Evolutionary conservation across 2,888 invertebrate genomes (phyloP).

Genomic region (Sminthurinus aureus): DNA sequence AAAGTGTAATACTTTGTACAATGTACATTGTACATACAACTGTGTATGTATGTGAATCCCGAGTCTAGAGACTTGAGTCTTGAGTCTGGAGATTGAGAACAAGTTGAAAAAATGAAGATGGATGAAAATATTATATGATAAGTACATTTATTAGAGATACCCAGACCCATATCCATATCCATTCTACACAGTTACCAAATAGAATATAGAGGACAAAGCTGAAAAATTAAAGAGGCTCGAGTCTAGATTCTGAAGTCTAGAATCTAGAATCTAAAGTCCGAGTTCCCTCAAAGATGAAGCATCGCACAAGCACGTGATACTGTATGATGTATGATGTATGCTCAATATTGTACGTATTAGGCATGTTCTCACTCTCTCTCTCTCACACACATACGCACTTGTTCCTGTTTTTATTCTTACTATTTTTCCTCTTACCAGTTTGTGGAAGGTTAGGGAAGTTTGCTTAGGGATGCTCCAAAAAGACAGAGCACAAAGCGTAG

Average conservation of each 20-base stretch:
- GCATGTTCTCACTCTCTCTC: no score
- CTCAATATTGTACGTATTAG: no score
- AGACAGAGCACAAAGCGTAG: no score
- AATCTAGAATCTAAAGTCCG: not conserved
- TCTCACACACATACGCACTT: not conserved
- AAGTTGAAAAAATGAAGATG: not conserved
- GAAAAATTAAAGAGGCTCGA: not conserved
- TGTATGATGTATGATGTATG: no score
- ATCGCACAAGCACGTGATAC: no score
- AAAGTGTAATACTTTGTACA: not conserved
- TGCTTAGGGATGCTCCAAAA: not conserved
- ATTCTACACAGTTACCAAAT: no score
- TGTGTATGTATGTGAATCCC: not conserved
- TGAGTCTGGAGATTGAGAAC: not conserved
- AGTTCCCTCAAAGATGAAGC: no score
- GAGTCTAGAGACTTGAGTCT: not conserved
- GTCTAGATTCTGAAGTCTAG: no score
- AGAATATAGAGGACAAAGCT: not conserved
- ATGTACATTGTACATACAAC: not conserved
- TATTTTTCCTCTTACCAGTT: not conserved
- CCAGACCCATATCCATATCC: no score
- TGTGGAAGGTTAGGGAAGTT: slow-evolving; percentile 31
- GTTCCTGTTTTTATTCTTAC: not conserved
- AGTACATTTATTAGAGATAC: not conserved
- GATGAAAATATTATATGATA: not conserved